These are phyloP conservation scores for Mallotus villosus DNA, from an alignment of 2,797 vertebrate genomes.

Conservation along the genomic window DNA sequence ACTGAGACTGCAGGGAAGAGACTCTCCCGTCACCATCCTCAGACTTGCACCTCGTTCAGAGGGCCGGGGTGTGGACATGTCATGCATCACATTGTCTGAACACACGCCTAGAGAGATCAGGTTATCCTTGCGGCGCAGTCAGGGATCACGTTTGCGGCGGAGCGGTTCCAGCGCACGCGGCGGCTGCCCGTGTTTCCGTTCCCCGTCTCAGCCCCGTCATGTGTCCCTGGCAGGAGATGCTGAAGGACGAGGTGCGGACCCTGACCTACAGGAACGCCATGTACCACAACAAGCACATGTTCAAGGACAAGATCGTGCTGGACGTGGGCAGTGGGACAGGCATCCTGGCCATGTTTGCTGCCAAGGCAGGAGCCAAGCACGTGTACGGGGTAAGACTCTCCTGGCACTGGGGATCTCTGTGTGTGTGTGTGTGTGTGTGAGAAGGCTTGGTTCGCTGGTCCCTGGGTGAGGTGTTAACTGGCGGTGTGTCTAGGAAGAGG, in stretches of 20 bases:
- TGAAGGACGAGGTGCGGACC: conserved; percentile 96
- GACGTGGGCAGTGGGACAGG: conserved; percentile 97
- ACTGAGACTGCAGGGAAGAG: conserved; percentile 4
- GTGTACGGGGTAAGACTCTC: conserved; percentile 87
- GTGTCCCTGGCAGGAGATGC: conserved; percentile 84
- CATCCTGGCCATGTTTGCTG: conserved; percentile 98
- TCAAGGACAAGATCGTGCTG: conserved; percentile 96
- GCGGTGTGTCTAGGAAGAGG: too few relatives aligned
- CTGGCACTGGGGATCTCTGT: background rate
- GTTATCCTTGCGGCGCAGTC: too few relatives aligned
- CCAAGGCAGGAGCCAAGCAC: conserved; percentile 96
- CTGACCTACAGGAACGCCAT: conserved; percentile 97
- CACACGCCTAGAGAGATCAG: too few relatives aligned
- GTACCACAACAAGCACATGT: conserved; percentile 99
- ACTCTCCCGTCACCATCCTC: background rate
- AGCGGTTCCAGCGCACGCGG: too few relatives aligned
- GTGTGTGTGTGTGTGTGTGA: background rate
- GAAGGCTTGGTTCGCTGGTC: background rate
- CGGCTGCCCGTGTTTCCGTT: too few relatives aligned
- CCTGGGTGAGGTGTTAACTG: background rate
- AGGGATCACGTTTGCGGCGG: too few relatives aligned
- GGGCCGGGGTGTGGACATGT: too few relatives aligned
- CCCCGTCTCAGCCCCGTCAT: background rate
- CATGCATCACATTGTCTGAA: too few relatives aligned
- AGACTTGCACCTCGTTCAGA: too few relatives aligned